Base-by-base conservation (phyloP, 2,113 vertebrate genomes). In the Morone saxatilis region DNA sequence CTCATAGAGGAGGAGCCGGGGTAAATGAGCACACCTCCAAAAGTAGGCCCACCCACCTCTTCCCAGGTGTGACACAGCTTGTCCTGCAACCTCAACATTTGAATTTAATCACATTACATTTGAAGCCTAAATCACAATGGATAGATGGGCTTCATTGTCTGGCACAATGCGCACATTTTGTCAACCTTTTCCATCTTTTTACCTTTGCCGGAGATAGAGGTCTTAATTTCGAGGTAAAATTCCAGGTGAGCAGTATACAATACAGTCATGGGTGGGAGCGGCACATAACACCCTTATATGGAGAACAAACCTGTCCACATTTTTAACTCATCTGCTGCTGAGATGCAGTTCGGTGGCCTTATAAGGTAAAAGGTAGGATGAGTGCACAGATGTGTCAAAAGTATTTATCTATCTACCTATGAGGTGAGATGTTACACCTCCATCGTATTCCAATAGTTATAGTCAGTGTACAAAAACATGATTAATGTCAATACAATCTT, bases 311-410 rank as follows among this genome's bases (percentile, higher is more conserved):
- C 61, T 90, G 85, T 87, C 60, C 65, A 68, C 71, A 69, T 74
- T 62, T 85, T 76, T 38, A 61, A 68, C 68, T 70, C 69, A 76
- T 72, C 77, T 86, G 45, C 75, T 60, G 70, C 69, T 56, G 84
- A 73, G 76, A 76, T 50, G 62, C 61, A 38, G 50, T 19, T 65
- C 41, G 74, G 40, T 76, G 50, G 14, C 90, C 94, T 94, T 93
- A 93, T 94, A 93, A 91, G 94, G 94, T 83, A 92, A 93, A 85
- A 81, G 50, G 60, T 10, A 69, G 68, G 67, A 65, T 50, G n/a
- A 70, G 70, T 19, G 5, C 36, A 48, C 14, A 73, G 31, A 76
- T 66, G 12, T 43, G 60, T 57, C 13, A 20, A 25, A 63, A 61
- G 19, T 40, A 66, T 66, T 73, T 17, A 51, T 57, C 56, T 25